These are phyloP conservation scores for Florisuga fusca DNA, from an alignment of 2,797 vertebrate genomes.

Conservation along the genomic window DNA sequence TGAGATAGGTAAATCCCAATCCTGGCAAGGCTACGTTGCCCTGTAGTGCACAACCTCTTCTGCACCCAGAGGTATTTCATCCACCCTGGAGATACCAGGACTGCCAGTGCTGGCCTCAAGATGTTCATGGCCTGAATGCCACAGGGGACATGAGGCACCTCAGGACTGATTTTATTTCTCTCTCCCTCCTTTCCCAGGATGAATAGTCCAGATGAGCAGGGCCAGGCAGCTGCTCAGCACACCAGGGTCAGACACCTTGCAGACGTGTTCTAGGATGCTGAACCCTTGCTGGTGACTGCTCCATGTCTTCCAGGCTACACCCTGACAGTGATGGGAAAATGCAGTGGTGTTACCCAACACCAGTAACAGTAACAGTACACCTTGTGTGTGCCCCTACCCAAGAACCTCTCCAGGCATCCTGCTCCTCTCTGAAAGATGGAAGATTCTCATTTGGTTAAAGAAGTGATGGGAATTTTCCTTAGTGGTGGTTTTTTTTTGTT, in stretches of 20 bases:
- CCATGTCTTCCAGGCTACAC: background rate
- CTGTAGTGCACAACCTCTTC: background rate
- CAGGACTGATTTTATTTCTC: background rate
- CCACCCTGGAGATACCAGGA: background rate
- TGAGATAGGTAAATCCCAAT: background rate
- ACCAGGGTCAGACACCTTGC: accelerated
- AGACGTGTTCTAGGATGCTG: accelerated
- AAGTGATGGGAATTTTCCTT: background rate
- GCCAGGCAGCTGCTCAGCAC: background rate
- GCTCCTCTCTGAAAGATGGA: background rate
- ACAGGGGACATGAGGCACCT: background rate
- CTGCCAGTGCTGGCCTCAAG: accelerated
- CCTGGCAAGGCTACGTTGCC: background rate
- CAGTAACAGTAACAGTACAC: background rate
- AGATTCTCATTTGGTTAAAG: background rate
- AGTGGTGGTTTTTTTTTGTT: background rate
- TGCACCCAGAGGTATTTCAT: background rate
- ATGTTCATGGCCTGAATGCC: background rate
- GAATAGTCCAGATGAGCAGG: background rate
- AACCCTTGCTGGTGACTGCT: background rate
- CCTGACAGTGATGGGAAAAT: background rate
- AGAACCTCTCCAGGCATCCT: background rate
- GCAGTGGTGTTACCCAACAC: background rate
- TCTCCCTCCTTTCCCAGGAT: background rate
- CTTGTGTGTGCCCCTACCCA: background rate